These are phyloP conservation scores for Athrips mouffetella DNA, from an alignment of 2,888 invertebrate species.

Conservation along the genomic window DNA sequence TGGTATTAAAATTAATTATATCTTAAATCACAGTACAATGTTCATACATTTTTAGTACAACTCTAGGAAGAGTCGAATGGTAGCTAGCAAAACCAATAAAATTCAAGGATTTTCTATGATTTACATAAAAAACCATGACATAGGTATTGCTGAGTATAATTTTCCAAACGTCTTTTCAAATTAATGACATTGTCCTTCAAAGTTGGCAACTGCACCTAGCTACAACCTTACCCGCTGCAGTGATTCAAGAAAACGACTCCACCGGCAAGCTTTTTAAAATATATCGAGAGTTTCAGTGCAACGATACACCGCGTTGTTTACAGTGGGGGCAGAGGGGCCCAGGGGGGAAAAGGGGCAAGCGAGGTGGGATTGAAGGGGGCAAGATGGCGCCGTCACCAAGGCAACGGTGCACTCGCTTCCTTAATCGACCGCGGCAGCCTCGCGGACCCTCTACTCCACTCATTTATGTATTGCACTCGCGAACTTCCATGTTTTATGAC, in stretches of 20 bases:
- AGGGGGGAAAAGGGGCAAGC: conserved; percentile 30
- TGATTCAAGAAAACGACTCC: conserved; percentile 49
- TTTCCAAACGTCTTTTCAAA: conserved; percentile 4
- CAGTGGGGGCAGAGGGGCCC: conserved; percentile 42
- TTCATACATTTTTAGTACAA: no score
- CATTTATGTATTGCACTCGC: conserved; percentile 73
- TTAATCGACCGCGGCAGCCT: conserved; percentile 75
- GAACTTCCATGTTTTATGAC: conserved; percentile 51
- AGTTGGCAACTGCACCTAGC: conserved; percentile 50
- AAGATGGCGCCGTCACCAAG: conserved; percentile 75
- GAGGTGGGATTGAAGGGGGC: conserved; percentile 42
- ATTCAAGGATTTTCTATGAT: background rate
- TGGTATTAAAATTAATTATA: no score
- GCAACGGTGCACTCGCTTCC: conserved; percentile 77
- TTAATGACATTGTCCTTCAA: conserved; percentile 23
- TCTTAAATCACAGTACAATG: no score
- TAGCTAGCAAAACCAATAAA: no score
- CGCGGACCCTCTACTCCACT: conserved; percentile 45
- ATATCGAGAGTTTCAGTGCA: conserved; percentile 77
- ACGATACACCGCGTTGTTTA: conserved; percentile 74
- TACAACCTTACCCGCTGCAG: conserved; percentile 44
- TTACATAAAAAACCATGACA: conserved; percentile 1
- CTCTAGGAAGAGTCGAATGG: no score
- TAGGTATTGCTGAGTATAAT: no score
- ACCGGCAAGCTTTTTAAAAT: conserved; percentile 65